Conservation (phyloP, 1,140 invertebrate species). For the Lucilia sericata region DNA sequence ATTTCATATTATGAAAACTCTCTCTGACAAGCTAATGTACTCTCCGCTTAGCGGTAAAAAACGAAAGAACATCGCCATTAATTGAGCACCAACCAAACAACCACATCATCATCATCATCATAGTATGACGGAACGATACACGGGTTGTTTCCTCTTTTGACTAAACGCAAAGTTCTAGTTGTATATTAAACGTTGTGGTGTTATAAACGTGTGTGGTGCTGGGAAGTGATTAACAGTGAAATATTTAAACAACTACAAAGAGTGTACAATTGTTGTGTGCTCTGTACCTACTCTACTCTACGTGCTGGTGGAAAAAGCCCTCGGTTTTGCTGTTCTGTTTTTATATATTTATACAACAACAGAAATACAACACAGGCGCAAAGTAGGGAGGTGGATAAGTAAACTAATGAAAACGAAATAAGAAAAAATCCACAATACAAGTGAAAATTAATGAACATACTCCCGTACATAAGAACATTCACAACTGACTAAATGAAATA, state of each 20-base stretch:
- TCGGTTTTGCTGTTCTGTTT: neutral
- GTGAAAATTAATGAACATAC: neutral
- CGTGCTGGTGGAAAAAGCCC: neutral
- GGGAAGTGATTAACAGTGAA: constrained; percentile 9
- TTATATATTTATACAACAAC: neutral
- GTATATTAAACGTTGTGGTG: constrained; percentile 20
- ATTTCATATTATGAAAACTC: neutral
- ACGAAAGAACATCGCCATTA: neutral
- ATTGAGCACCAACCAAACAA: neutral
- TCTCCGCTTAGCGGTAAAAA: constrained; percentile 6
- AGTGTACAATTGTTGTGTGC: neutral
- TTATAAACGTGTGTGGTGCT: neutral
- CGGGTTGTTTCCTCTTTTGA: constrained; percentile 45
- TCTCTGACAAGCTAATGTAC: constrained; percentile 22
- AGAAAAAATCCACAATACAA: neutral
- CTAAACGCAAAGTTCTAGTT: constrained; percentile 48
- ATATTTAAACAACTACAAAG: neutral
- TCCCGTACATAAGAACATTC: neutral
- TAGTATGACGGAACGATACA: neutral
- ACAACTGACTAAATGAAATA: neutral
- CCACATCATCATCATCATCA: neutral
- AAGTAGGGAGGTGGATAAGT: constrained; percentile 2
- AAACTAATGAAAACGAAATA: neutral
- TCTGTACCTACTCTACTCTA: too few relatives aligned
- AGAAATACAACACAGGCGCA: constrained; percentile 13